phyloP scores from a whole-genome alignment of 2,888 invertebrate species.

The Phlogophora meticulosa region DNA sequence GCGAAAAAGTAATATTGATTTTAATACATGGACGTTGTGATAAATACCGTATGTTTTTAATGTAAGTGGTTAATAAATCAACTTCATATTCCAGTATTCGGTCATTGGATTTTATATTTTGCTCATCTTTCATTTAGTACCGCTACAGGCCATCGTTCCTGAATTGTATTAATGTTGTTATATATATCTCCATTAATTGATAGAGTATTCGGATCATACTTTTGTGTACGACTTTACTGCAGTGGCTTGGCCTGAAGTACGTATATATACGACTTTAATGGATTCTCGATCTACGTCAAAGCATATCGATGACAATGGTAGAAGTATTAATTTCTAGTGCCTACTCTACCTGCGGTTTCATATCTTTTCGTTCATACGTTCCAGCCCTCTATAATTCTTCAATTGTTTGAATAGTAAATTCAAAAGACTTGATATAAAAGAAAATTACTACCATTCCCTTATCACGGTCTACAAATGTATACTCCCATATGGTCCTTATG shows the following conservation, averaged over 20 bases:
- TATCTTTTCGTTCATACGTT: neutral
- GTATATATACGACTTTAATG: neutral
- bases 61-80: slow-evolving; percentile 39
- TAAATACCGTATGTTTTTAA: slow-evolving; percentile 54
- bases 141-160: neutral
- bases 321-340: slow-evolving; percentile 7
- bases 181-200: neutral
- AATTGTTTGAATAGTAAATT: neutral
- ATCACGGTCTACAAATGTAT: neutral
- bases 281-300: neutral
- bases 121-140: slow-evolving; percentile 13
- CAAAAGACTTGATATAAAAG: neutral
- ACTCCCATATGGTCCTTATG: slow-evolving; percentile 32
- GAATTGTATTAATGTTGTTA: neutral
- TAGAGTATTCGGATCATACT: neutral
- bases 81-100: slow-evolving; percentile 6
- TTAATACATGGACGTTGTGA: slow-evolving; percentile 6
- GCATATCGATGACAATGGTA: slow-evolving; percentile 13
- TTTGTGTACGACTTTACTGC: slow-evolving; percentile 1
- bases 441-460: neutral
- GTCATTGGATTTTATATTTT: slow-evolving; percentile 4
- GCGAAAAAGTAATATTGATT: slow-evolving; percentile 38
- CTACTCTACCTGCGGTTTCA: neutral
- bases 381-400: neutral
- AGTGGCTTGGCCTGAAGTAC: neutral